A percentile compares a stretch with the other conserved stretches of the same genome.
phyloP scores from a whole-genome alignment of 2,113 vertebrate species.

The Catharus bicknelli region DNA sequence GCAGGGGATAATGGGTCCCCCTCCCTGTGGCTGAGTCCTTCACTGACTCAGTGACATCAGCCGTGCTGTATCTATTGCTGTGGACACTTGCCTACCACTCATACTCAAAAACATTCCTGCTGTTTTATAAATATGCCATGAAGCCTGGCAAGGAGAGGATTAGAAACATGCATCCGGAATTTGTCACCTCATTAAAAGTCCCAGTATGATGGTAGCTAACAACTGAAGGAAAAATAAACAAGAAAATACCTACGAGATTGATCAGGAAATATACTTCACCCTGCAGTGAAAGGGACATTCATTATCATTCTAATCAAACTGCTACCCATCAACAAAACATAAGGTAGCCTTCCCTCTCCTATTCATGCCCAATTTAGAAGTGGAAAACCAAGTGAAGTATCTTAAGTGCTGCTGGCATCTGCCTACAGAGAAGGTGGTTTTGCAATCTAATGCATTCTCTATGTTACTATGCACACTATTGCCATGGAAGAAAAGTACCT shows the following conservation, averaged over 20 bases:
- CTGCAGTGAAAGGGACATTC: neutral
- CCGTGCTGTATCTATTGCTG: neutral
- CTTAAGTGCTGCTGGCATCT: neutral
- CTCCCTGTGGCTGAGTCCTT: neutral
- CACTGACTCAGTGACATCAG: neutral
- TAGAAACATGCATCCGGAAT: neutral
- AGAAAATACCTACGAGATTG: neutral
- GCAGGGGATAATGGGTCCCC: neutral
- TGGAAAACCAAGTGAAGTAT: neutral
- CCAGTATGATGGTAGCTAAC: neutral
- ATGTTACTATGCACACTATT: neutral
- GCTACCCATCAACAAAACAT: neutral
- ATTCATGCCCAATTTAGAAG: neutral
- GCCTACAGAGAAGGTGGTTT: neutral
- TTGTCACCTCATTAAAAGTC: neutral
- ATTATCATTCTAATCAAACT: neutral
- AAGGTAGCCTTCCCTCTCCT: neutral
- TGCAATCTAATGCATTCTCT: neutral
- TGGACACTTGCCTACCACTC: neutral
- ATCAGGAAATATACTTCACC: neutral
- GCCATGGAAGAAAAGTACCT: neutral
- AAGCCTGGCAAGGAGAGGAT: neutral
- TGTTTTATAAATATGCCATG: neutral
- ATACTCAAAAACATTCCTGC: neutral
- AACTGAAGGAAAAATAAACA: constrained; percentile 1